Base-by-base conservation (phyloP, 2,797 vertebrate genomes). In the Falco cherrug region DNA sequence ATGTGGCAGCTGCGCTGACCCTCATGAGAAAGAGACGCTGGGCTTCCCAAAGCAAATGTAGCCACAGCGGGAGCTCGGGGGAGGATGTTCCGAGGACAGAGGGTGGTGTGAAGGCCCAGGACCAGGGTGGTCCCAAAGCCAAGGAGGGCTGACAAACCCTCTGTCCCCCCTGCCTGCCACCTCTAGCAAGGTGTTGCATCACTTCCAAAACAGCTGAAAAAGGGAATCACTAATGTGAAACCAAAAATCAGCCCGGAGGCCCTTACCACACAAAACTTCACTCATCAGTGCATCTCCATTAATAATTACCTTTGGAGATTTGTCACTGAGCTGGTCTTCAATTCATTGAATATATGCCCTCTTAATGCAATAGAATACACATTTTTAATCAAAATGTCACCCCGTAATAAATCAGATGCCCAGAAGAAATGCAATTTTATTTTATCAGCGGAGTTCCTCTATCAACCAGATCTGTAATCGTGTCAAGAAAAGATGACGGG, bases 401-500 rank as follows among this genome's bases (percentile, higher is more conserved):
- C 43, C 29, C 1, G 1, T 59, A 82, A 96, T 82, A 79, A 91
- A 94, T 92, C 86, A 84, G 37, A 75, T 73, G 50, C 54, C 73
- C 80, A 78, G 83, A 86, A 88, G 33, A 84, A 86, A 87, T 43
- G 54, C 47, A 59, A 43, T 88, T 94, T 81, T 78, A 33, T 93
- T 91, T 69, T 76, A 88, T 84, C 50, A 69, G 48, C 63, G 51
- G 37, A 63, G 67, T 79, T 92, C 59, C n/a, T 63, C 63, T 48
- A 47, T 82, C 86, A 94, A 22, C 61, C 48, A 2, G 19, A 61
- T 41, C 93, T 79, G 70, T 56, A 69, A 51, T 60, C 0, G 0
- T 67, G 70, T 88, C 80, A 87, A 73, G 80, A 88, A 61, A 71
- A 86, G 80, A 87, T 73, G 93, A 93, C 50, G 79, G 93, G 80